Percentiles rank a stretch among this genome's conserved stretches.
Evolutionary conservation across 2,797 vertebrate genomes (phyloP).

Genomic region (Cyprinodon diabolis): DNA sequence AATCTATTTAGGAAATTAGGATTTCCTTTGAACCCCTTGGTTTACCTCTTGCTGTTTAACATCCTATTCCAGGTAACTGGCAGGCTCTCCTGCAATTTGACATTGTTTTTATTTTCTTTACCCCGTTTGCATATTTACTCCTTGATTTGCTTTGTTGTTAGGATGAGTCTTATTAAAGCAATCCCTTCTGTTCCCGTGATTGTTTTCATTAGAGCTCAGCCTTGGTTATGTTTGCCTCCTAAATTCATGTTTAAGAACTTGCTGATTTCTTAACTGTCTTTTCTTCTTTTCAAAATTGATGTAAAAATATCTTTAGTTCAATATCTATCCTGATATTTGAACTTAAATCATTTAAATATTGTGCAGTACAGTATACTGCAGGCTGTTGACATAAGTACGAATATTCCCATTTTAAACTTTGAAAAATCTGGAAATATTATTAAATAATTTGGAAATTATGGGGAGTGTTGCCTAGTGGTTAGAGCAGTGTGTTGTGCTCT

Average conservation of each 20-base stretch:
- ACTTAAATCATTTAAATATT: no score
- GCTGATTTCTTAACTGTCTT: no score
- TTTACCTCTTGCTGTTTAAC: neutral
- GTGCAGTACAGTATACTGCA: no score
- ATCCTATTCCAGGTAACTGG: neutral
- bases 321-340: no score
- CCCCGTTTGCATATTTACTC: neutral
- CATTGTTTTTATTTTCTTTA: neutral
- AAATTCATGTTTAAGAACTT: neutral
- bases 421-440: no score
- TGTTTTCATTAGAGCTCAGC: neutral
- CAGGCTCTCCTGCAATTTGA: conserved; percentile 1
- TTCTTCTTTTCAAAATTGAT: neutral
- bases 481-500: no score
- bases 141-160: conserved; percentile 1
- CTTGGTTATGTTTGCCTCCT: neutral
- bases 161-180: neutral
- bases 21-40: neutral
- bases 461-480: no score
- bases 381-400: no score
- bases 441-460: no score
- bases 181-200: neutral
- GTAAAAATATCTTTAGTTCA: neutral
- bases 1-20: neutral
- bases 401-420: no score